These are phyloP conservation scores for Hypsopygia costalis DNA, from an alignment of 2,888 invertebrate genomes.

Conservation along the genomic window DNA sequence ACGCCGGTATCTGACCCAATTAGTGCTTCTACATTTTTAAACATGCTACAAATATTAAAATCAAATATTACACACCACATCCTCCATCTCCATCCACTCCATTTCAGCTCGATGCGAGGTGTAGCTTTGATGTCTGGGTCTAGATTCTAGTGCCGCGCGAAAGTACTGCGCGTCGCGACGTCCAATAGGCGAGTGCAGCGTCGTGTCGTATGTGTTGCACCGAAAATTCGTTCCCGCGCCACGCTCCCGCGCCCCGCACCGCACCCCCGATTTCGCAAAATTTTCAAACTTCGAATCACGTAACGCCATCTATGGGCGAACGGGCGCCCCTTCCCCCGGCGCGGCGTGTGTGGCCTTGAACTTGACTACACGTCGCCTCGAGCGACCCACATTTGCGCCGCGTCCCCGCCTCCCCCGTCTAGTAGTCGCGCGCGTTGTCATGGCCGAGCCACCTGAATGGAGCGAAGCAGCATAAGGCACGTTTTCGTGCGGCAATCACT, in stretches of 20 bases:
- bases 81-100: slow-evolving; percentile 77
- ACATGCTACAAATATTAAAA: no score
- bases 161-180: slow-evolving; percentile 75
- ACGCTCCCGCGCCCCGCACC: slow-evolving; percentile 52
- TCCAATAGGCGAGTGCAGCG: slow-evolving; percentile 75
- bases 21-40: no score
- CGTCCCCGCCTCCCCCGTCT: slow-evolving; percentile 42
- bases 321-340: slow-evolving; percentile 48
- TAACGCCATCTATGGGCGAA: slow-evolving; percentile 75
- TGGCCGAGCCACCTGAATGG: slow-evolving; percentile 54
- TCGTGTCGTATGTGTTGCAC: slow-evolving; percentile 73
- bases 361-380: slow-evolving; percentile 70
- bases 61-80: slow-evolving; percentile 63
- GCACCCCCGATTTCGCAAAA: slow-evolving; percentile 63
- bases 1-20: no score
- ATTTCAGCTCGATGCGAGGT: slow-evolving; percentile 58
- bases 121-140: slow-evolving; percentile 53
- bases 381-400: slow-evolving; percentile 69
- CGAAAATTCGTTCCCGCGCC: slow-evolving; percentile 73
- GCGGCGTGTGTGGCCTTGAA: slow-evolving; percentile 71
- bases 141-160: slow-evolving; percentile 43
- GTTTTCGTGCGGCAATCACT: slow-evolving; percentile 43
- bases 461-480: slow-evolving; percentile 51
- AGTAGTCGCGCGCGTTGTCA: slow-evolving; percentile 55
- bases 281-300: slow-evolving; percentile 62